These are phyloP conservation scores for Tringa solitaria DNA, from an alignment of 2,113 vertebrate species.

Conservation along the genomic window DNA sequence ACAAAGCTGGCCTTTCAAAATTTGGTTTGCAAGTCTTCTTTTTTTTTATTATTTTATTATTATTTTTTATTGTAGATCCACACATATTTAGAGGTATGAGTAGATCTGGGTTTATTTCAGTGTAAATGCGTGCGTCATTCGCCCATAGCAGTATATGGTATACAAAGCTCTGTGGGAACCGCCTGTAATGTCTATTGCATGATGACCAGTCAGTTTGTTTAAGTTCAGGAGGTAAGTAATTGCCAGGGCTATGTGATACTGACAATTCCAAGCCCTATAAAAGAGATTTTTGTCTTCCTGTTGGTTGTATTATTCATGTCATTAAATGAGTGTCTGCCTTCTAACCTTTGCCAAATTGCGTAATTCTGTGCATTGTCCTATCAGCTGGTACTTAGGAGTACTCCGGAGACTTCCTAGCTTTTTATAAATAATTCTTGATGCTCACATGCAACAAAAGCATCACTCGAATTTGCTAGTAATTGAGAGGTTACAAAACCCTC, in stretches of 20 bases:
- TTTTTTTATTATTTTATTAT: not conserved
- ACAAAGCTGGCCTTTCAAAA: not conserved
- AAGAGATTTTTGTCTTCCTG: conserved; percentile 31
- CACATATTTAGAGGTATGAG: not conserved
- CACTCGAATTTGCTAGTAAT: not conserved
- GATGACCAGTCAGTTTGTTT: not conserved
- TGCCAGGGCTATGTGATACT: not conserved
- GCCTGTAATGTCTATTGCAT: not conserved
- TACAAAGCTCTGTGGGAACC: not conserved
- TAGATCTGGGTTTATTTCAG: not conserved
- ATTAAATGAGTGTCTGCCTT: not conserved
- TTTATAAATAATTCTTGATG: not conserved
- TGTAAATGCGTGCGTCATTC: not conserved
- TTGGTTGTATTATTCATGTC: not conserved
- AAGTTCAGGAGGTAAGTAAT: not conserved
- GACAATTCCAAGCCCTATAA: not conserved
- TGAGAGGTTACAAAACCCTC: not conserved
- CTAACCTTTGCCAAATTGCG: not conserved
- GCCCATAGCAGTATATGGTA: not conserved
- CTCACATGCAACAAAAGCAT: not conserved
- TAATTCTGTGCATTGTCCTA: not conserved
- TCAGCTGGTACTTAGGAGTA: not conserved
- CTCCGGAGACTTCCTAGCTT: not conserved
- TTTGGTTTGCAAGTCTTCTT: not conserved
- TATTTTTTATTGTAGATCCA: not conserved